These are phyloP conservation scores for Indicator indicator DNA, from an alignment of 2,113 vertebrate species.

Conservation along the genomic window DNA sequence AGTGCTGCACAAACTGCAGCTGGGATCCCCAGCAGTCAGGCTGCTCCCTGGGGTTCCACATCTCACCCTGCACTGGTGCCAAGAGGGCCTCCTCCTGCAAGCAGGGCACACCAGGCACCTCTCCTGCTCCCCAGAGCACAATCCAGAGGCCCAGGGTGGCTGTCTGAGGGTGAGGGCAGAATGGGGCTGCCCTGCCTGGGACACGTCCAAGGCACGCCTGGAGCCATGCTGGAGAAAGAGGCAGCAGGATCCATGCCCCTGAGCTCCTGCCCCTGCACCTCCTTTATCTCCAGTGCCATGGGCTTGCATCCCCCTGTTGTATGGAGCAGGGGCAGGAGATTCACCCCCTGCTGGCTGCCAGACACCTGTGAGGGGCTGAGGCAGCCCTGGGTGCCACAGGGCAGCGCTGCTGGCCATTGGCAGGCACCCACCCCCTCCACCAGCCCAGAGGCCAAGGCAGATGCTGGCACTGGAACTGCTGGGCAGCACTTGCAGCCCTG, in stretches of 20 bases:
- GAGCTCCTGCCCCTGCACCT: fast-evolving
- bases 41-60: conserved; percentile 69
- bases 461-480: fast-evolving
- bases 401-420: neutral
- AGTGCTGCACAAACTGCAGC: conserved; percentile 72
- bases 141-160: neutral
- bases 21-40: conserved; percentile 70
- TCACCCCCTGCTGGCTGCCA: neutral
- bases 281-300: neutral
- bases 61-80: conserved; percentile 55
- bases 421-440: neutral
- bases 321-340: neutral
- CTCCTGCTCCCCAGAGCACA: conserved; percentile 18
- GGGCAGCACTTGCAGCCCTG: neutral
- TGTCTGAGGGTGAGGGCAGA: neutral
- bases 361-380: neutral
- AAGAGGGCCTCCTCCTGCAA: conserved; percentile 53
- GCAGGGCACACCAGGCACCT: neutral
- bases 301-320: neutral
- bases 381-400: neutral
- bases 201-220: neutral
- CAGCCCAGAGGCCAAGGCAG: neutral
- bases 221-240: neutral
- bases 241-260: neutral
- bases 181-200: neutral